Evolutionary conservation across 2,113 vertebrate species (phyloP).

Genomic region (Indicator maculatus): DNA sequence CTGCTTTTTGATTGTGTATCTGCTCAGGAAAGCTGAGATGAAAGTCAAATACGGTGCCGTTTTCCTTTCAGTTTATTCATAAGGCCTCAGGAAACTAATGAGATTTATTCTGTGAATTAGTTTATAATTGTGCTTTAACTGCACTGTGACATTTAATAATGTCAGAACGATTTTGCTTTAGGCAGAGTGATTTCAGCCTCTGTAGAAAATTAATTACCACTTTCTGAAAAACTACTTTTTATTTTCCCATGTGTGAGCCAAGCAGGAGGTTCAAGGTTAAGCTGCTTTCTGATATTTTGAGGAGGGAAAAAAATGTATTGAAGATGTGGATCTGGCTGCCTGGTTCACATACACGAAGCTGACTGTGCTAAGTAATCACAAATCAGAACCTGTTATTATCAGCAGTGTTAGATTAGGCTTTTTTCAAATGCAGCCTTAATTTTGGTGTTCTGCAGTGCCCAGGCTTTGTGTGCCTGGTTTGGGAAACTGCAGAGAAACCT

Average conservation of each 20-base stretch:
- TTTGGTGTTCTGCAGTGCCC: background rate
- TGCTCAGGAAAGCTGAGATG: constrained; percentile 49
- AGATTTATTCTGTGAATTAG: constrained; percentile 81
- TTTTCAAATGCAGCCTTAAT: background rate
- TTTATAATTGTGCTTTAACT: constrained; percentile 81
- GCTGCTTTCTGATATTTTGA: constrained; percentile 56
- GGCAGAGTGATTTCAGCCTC: constrained; percentile 72
- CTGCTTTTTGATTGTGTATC: constrained; percentile 21
- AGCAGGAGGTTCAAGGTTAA: constrained; percentile 66
- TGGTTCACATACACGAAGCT: background rate
- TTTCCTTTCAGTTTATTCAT: constrained; percentile 72
- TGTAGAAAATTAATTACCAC: constrained; percentile 74
- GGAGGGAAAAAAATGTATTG: background rate
- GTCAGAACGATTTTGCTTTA: constrained; percentile 80
- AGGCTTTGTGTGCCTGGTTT: rapidly evolving
- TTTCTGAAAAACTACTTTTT: constrained; percentile 58
- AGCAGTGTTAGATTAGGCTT: background rate
- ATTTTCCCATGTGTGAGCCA: constrained; percentile 15
- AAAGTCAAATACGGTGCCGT: constrained; percentile 62
- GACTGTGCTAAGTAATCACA: background rate
- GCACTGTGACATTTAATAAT: constrained; percentile 80
- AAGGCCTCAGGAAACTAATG: constrained; percentile 73
- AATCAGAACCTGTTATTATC: background rate
- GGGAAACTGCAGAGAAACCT: background rate
- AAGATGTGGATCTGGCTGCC: background rate